Base-by-base conservation (phyloP, 1,140 invertebrate genomes). In the Galendromus occidentalis region DNA sequence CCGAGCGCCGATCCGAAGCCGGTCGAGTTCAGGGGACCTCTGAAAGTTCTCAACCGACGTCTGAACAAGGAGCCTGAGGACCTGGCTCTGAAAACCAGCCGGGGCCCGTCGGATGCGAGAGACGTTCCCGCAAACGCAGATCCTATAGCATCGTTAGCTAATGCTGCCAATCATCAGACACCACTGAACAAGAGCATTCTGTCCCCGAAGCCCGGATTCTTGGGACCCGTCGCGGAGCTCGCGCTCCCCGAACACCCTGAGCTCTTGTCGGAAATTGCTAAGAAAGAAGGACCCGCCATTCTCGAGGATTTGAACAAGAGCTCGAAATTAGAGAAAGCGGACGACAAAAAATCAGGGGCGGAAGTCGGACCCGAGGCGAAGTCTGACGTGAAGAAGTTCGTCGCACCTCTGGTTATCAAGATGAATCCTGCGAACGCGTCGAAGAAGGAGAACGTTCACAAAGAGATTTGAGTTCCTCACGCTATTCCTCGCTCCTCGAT, bases 341-440 rank as follows among this genome's bases (percentile, higher is more conserved):
- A 25, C 2, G 22, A 59, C 14, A 59, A 59, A 22, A 59, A 59
- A 9, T 14, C 5, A 7, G 4, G 6, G 25, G 51, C 20, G 1
- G 51, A 33, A 2, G 45, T 47, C 45, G 25, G 25, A 22, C 22
- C 51, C 25, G 14, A 59, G 25, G 1, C 14, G 6, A 59, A 59
- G 14, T 25, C 33, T 25, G 22, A 59, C 1, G 51, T 29, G 33
- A 59, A 22, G 22, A 17, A 25, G 6, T 14, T 2, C 17, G 33
- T 20, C 17, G 51, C 51, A 6, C 51, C 51, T 20, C 51, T 59
- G 14, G 51, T 59, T 22, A 22, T 59, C 25, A 59, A 59, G 22
- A 59, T 59, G 51, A 59, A 59, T 33, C 51, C 51, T 22, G 51
- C 51, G 2, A 59, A 59, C 51, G 51, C 33, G 14, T 18, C 51